Evolutionary conservation across 92 coral and sea anemone genomes (phyloP).

Genomic region (Phenganax subtilis): DNA sequence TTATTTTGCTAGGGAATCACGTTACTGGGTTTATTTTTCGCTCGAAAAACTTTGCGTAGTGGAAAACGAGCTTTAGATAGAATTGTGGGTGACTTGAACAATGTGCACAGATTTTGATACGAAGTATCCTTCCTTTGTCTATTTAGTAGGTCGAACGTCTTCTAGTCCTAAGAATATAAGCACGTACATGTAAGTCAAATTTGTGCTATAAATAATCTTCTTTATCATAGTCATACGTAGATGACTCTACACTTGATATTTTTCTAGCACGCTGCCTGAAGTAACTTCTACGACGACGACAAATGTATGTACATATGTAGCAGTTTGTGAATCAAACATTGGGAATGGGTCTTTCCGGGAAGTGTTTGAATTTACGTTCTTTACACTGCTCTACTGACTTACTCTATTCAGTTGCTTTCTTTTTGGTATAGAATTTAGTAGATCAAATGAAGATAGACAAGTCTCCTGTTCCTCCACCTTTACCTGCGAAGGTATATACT

Average conservation of each 20-base stretch:
- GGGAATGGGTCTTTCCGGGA: not conserved
- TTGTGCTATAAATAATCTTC: not conserved
- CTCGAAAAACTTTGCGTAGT: too few relatives aligned
- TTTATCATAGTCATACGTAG: not conserved
- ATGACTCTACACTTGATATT: not conserved
- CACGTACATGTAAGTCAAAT: conserved; percentile 14
- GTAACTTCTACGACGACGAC: not conserved
- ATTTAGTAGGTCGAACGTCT: not conserved
- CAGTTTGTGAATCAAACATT: not conserved
- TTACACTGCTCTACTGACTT: not conserved
- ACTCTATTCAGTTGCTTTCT: not conserved
- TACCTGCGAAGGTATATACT: conserved; percentile 1
- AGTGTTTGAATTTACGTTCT: not conserved
- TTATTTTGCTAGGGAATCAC: too few relatives aligned
- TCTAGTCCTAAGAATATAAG: not conserved
- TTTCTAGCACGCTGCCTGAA: not conserved
- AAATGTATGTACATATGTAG: conserved; percentile 4
- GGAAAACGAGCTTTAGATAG: too few relatives aligned
- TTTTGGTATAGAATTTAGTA: not conserved
- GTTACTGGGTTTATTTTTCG: too few relatives aligned
- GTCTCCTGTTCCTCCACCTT: conserved; percentile 1
- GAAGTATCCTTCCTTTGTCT: not conserved
- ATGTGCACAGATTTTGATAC: too few relatives aligned
- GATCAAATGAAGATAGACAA: not conserved
- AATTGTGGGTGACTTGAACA: too few relatives aligned